Base-by-base conservation (phyloP, 2,888 invertebrate species). In the Lydus trimaculatus region DNA sequence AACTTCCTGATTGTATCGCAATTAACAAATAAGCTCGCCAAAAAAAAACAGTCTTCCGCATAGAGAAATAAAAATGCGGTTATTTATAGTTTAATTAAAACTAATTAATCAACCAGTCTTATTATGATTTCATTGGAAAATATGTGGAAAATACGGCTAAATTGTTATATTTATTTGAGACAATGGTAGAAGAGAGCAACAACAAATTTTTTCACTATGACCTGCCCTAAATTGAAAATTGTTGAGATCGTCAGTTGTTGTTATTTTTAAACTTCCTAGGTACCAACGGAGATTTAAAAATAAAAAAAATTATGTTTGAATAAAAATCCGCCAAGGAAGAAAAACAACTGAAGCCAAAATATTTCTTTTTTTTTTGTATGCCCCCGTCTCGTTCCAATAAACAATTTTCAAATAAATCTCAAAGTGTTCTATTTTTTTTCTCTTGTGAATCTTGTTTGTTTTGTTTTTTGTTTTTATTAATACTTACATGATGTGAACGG, bases 401-500 rank as follows among this genome's bases (percentile, higher is more conserved):
- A 43, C 43, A 43, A 43, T 31, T 25, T 58, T 60, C 13, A 60
- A 31, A 48, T 48, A 48, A 60, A 60, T 36, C 20, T n/a, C n/a
- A n/a, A n/a, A 60, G 31, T 33, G 28, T 28, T 9, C 31, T 28
- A 59, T 31, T 58, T 58, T 17, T 58, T 28, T n/a, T n/a, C n/a
- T 15, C 58, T 33, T 8, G 33, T 33, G 33, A 33, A 7, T n/a
- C n/a, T n/a, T 6, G 7, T 33, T 2, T 33, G 36, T 15, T 13
- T 36, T 4, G 1, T 48, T 9, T 31, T 59, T 28, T 8, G 17
- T 36, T 43, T 43, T 59, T 58, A 43, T 8, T 20, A 25, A 28
- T 63, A 81, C 82, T 81, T 78, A 82, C 82, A 80, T 75, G 81
- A 75, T 52, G 81, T 74, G 72, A 82, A 81, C 31, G 80, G 80